Percentiles rank a stretch among this genome's conserved stretches.
Evolutionary conservation across 2,888 invertebrate genomes (phyloP).

Genomic region (Junonia oenone): DNA sequence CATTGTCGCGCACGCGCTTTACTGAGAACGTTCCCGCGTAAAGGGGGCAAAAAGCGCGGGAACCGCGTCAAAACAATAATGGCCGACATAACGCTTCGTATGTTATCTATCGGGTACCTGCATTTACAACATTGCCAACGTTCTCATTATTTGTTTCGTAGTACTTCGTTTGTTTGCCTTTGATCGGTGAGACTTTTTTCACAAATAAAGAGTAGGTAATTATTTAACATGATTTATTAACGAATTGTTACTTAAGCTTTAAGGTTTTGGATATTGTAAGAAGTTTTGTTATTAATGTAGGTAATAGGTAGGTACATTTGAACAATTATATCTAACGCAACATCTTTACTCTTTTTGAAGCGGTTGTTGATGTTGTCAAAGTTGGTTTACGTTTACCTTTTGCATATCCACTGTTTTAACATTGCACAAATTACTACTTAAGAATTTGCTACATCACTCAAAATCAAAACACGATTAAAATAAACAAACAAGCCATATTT

Average conservation of each 20-base stretch:
- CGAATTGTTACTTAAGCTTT: neutral
- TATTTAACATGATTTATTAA: neutral
- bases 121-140: conserved; percentile 61
- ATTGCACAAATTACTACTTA: conserved; percentile 44
- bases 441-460: conserved; percentile 50
- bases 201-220: conserved; percentile 5
- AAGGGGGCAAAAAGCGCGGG: conserved; percentile 74
- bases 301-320: no score
- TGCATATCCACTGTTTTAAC: conserved; percentile 21
- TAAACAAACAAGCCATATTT: conserved; percentile 65
- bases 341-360: neutral
- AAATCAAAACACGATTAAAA: conserved; percentile 41
- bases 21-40: conserved; percentile 78
- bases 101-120: conserved; percentile 59
- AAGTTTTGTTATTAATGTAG: neutral
- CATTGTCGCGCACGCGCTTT: conserved; percentile 73
- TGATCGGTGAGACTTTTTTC: conserved; percentile 10
- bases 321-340: no score
- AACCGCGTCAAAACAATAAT: conserved; percentile 66
- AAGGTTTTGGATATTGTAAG: neutral
- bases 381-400: conserved; percentile 1
- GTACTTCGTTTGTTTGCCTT: conserved; percentile 33
- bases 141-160: conserved; percentile 55
- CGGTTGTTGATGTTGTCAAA: neutral
- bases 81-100: conserved; percentile 73